Base-by-base conservation (phyloP, 2,888 invertebrate genomes). In the Sphaeridia pumilis region DNA sequence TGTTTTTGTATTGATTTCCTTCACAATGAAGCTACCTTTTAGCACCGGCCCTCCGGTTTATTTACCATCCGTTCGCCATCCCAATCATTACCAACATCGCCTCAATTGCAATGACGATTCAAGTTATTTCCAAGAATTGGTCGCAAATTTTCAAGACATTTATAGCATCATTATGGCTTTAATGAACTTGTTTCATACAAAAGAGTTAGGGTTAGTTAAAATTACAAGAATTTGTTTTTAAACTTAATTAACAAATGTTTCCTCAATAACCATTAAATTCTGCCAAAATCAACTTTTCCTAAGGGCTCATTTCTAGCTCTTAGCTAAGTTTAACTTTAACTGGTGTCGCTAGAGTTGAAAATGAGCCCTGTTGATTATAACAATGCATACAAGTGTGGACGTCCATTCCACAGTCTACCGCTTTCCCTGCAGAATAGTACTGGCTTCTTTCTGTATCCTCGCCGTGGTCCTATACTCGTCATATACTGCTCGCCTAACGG, bases 371-470 rank as follows among this genome's bases (percentile, higher is more conserved):
- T n/a, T n/a, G n/a, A n/a, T n/a, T n/a, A n/a, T n/a, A n/a, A n/a
- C n/a, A n/a, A n/a, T n/a, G n/a, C n/a, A n/a, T n/a, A n/a, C n/a
- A 61, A 61, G 61, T 7, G 59, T 59, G 42, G 49, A 55, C 3
- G 64, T 58, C 17, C 64, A 64, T 38, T 54, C 56, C 2, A 36
- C 52, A 3, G 52, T 63, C 28, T 46, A 46, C 35, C 56, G 49
- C 24, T 55, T 58, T 22, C 64, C 64, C 2, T 59, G 57, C 25
- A 51, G 64, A 7, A 53, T 64, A n/a, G 59, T 51, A 1, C 36
- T 59, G 14, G 61, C 59, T 5, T 57, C 59, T 2, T 61, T 64
- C 46, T 64, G 64, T 61, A 38, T 64, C 7, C 54, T 64, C 10
- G 52, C 61, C 10, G 58, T 63, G 10, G 55, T 61, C 10, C 43